phyloP scores from a whole-genome alignment of 2,888 invertebrate species.

The Polydrusus cervinus region DNA sequence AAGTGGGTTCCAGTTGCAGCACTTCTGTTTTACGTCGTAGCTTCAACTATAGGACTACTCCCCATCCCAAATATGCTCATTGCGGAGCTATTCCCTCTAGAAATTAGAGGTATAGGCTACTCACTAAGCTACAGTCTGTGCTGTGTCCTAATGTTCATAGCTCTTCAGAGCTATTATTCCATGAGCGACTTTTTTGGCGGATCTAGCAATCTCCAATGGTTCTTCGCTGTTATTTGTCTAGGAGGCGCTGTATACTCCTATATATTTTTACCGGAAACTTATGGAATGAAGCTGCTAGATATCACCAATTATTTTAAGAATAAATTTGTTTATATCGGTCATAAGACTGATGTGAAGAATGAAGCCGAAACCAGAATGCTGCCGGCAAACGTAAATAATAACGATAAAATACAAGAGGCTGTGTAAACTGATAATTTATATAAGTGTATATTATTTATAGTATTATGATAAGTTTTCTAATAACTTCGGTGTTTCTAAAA shows the following conservation, averaged over 20 bases:
- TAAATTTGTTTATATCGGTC: constrained; percentile 65
- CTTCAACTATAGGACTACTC: constrained; percentile 74
- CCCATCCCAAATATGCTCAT: constrained; percentile 79
- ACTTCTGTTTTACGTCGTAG: constrained; percentile 75
- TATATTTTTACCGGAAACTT: constrained; percentile 72
- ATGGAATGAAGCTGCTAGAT: constrained; percentile 71
- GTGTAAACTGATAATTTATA: constrained; percentile 23
- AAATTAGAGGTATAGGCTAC: constrained; percentile 76
- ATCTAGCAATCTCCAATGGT: constrained; percentile 74
- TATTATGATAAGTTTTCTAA: neutral
- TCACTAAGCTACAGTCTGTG: constrained; percentile 75
- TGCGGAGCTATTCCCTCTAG: constrained; percentile 76
- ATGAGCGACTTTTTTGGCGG: constrained; percentile 69
- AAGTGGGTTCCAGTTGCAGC: constrained; percentile 73
- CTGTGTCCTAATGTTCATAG: constrained; percentile 75
- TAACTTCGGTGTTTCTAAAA: neutral
- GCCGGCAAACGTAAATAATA: constrained; percentile 29
- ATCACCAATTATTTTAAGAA: constrained; percentile 72
- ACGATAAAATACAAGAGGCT: constrained; percentile 33
- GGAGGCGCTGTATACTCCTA: constrained; percentile 70
- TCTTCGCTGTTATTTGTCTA: constrained; percentile 73
- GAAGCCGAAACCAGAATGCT: constrained; percentile 19
- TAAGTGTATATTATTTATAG: neutral
- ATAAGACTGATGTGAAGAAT: neutral
- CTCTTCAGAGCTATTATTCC: constrained; percentile 73